These are phyloP conservation scores for Columba livia DNA, from an alignment of 2,113 vertebrate genomes.

Conservation along the genomic window DNA sequence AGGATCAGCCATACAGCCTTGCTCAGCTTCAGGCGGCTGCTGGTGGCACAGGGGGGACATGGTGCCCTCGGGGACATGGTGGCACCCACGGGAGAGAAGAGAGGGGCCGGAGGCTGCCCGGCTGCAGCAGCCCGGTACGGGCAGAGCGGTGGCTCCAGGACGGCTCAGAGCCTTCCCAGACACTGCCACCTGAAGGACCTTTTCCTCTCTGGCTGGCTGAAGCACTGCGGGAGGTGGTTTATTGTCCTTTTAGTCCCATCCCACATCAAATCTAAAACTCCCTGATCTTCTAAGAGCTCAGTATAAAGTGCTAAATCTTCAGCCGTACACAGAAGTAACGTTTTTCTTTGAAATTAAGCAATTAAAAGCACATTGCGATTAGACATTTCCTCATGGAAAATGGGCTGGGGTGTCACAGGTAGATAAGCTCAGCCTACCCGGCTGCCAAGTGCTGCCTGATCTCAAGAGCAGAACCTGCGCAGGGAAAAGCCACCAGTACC, in stretches of 20 bases:
- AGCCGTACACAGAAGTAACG: not conserved
- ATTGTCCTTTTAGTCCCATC: not conserved
- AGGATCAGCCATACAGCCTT: fast-evolving
- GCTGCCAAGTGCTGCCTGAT: not conserved
- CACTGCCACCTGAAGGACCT: not conserved
- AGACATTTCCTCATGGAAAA: not conserved
- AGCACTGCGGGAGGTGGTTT: not conserved
- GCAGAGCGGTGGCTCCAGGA: not conserved
- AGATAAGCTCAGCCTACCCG: not conserved
- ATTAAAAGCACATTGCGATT: not conserved
- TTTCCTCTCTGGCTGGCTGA: not conserved
- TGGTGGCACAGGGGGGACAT: not conserved
- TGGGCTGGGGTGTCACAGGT: not conserved
- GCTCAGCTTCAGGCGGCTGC: fast-evolving
- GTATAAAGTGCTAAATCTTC: not conserved
- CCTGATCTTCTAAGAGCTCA: not conserved
- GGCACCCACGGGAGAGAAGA: not conserved
- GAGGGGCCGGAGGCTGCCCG: not conserved
- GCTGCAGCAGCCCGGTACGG: not conserved
- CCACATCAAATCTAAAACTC: not conserved
- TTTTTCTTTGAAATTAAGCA: constrained; percentile 47
- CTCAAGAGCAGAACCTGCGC: not conserved
- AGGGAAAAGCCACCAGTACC: not conserved
- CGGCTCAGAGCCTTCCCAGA: not conserved
- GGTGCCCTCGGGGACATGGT: no score